Conservation (phyloP, 1,140 invertebrate genomes). For the Neuroterus valhalla region DNA sequence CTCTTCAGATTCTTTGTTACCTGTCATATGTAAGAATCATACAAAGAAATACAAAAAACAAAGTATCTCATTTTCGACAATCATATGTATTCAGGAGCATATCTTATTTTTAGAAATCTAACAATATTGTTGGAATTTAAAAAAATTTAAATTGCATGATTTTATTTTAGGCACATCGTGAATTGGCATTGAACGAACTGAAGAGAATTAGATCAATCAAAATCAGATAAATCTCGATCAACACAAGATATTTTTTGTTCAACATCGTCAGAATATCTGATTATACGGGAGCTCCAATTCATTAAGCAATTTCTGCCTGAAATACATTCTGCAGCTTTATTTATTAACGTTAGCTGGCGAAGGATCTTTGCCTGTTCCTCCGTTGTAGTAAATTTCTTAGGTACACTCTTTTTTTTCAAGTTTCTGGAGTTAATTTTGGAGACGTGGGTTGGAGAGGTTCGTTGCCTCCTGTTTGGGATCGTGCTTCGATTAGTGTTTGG, state of each 20-base stretch:
- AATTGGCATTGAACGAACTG: not conserved
- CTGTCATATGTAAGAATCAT: too few relatives aligned
- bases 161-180: not conserved
- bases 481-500: not conserved
- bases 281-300: not conserved
- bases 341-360: conserved; percentile 2
- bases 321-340: conserved; percentile 3
- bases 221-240: conserved; percentile 13
- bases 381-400: conserved; percentile 5
- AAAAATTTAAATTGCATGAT: too few relatives aligned
- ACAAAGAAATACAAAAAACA: too few relatives aligned
- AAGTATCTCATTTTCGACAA: too few relatives aligned
- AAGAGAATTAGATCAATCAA: not conserved
- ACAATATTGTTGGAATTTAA: too few relatives aligned
- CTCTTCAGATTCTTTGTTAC: too few relatives aligned
- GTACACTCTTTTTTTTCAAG: not conserved
- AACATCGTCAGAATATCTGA: not conserved
- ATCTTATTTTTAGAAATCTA: too few relatives aligned
- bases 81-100: too few relatives aligned
- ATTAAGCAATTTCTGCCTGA: not conserved
- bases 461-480: not conserved
- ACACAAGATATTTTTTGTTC: too few relatives aligned
- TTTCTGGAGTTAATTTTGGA: conserved; percentile 10
- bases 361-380: conserved; percentile 23
- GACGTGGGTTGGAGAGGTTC: conserved; percentile 9